Percentiles rank a stretch among this genome's conserved stretches.
Conservation (phyloP, 1,140 invertebrate species). For the Olivierus martensii region DNA sequence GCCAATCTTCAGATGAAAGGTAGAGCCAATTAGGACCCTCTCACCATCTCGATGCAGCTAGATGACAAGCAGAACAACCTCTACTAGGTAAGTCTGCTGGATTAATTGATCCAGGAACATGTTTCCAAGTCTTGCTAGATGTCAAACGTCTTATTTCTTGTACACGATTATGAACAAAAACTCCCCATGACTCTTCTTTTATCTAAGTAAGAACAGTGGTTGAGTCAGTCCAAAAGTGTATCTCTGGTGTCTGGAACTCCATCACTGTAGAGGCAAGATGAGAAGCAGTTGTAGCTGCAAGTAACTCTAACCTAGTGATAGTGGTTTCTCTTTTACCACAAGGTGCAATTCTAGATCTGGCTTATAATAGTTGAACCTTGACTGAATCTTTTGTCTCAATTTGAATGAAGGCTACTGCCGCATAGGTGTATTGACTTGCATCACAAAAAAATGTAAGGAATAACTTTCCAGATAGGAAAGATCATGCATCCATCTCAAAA, state of each 20-base stretch:
- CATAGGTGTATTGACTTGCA: neutral
- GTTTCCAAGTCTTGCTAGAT: too few relatives aligned
- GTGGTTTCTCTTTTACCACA: constrained; percentile 3
- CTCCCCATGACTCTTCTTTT: neutral
- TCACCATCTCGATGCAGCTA: too few relatives aligned
- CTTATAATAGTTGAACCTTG: constrained; percentile 12
- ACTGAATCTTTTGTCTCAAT: constrained; percentile 1
- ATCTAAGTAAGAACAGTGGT: constrained; percentile 2
- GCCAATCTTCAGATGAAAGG: too few relatives aligned
- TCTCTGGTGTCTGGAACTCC: neutral
- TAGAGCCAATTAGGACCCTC: too few relatives aligned
- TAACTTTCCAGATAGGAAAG: neutral
- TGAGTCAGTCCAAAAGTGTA: constrained; percentile 4
- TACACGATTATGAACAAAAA: constrained; percentile 1
- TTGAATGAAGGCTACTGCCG: neutral
- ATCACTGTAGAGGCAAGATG: neutral
- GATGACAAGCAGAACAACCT: too few relatives aligned
- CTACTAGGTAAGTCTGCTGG: too few relatives aligned
- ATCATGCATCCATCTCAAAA: constrained; percentile 7
- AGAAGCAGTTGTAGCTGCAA: constrained; percentile 1
- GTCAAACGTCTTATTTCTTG: constrained; percentile 1
- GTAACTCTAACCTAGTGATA: constrained; percentile 4
- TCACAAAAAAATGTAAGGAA: constrained; percentile 4
- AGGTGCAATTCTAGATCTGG: constrained; percentile 6
- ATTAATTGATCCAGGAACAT: too few relatives aligned